Base-by-base conservation (phyloP, 30 jellyfish, hydroid and myxozoan genomes). In the Aurelia sp. region DNA sequence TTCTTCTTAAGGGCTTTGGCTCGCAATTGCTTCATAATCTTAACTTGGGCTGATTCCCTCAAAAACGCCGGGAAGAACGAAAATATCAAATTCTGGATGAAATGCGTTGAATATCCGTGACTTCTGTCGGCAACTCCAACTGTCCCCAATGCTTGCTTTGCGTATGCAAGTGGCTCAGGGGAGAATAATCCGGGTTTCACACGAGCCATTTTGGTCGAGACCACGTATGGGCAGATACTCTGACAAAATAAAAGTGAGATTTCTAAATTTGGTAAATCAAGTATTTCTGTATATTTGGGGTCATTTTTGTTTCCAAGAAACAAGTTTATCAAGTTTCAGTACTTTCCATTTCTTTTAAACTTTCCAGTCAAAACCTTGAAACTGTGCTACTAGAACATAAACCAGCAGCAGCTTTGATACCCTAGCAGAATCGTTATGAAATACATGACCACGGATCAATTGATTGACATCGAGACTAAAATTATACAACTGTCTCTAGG, bases 221-320 rank as follows among this genome's bases (percentile, higher is more conserved):
- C 98, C 63, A 88, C 69, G 87, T 40, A 72, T 17, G 98, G 98
- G 40, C 67, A 31, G 31, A 88, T 81, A 44, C 78, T 82, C 98
- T 93, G 63, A 41, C 69, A 13, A 59, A 59, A 65, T 35, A 44
- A 75, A 19, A 70, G 35, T 4, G 69, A 80, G 27, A 30, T 63
- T 16, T 13, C 55, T 30, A 16, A 60, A 13, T 7, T 50, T 6
- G 17, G 33, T 33, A 5, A 31, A 15, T 18, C 5, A 21, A 44
- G 16, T 44, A 44, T 40, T 40, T 8, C 51, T 40, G 7, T 40
- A 40, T 40, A 40, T 40, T 40, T 8, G 9, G 15, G 55, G 55
- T 9, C 15, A 44, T 44, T 7, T 41, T 9, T 44, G 9, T 9
- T 44, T 44, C 55, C 55, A 4, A 44, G 55, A 8, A 44, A 44